These are phyloP conservation scores for Gulo gulo DNA, from an alignment of 2,113 vertebrate species.

Conservation along the genomic window DNA sequence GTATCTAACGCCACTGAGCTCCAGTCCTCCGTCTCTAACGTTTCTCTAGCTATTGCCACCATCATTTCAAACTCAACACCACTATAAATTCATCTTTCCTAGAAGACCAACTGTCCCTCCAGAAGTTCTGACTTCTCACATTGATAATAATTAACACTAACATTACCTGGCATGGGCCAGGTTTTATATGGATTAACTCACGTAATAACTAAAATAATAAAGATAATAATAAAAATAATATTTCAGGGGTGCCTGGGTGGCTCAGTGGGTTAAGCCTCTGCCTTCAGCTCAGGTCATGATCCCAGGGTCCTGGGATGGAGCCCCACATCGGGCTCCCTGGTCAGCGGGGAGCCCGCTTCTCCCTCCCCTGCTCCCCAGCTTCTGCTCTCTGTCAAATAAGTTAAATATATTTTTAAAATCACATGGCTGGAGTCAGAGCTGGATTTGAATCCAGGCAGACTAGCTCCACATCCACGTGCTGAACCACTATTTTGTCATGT, in stretches of 20 bases:
- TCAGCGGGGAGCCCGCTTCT: background rate
- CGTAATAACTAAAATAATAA: constrained; percentile 7
- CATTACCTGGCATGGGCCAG: background rate
- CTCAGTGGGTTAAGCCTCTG: background rate
- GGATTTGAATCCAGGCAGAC: background rate
- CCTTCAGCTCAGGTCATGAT: background rate
- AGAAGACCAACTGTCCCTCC: background rate
- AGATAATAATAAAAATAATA: background rate
- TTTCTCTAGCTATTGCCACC: background rate
- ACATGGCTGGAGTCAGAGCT: background rate
- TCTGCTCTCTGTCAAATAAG: too few species aligned
- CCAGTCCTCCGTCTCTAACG: background rate
- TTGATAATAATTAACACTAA: background rate
- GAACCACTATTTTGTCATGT: background rate
- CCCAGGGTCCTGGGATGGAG: background rate
- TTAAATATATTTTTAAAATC: too few species aligned
- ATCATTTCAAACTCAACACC: background rate
- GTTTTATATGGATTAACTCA: background rate
- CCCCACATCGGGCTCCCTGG: background rate
- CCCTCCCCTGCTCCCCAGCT: too few species aligned
- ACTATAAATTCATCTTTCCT: background rate
- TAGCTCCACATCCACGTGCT: background rate
- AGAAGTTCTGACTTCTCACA: background rate
- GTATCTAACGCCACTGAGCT: background rate
- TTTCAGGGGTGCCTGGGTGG: background rate